Percentiles rank a stretch among this genome's conserved stretches.
These are phyloP conservation scores for Triplophysa yarkandensis DNA, from an alignment of 2,797 vertebrate genomes.

Conservation along the genomic window DNA sequence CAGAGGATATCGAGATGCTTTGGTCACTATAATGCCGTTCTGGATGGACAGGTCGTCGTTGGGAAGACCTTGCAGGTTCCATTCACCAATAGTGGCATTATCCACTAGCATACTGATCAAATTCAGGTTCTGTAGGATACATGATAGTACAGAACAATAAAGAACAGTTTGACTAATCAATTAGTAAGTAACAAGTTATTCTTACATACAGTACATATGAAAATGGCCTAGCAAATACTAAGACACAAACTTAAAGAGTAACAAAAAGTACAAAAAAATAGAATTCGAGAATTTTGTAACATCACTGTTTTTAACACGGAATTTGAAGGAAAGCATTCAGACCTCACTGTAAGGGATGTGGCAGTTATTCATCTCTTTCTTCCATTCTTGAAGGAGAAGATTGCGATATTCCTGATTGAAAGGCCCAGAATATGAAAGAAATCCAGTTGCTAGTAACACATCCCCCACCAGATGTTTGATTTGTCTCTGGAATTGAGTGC, in stretches of 20 bases:
- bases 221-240: too few relatives aligned
- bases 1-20: slow-evolving; percentile 81
- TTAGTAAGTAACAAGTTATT: too few relatives aligned
- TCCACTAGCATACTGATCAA: slow-evolving; percentile 82
- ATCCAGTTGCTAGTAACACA: slow-evolving; percentile 81
- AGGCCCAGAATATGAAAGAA: slow-evolving; percentile 84
- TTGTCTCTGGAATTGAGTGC: slow-evolving; percentile 78
- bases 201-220: too few relatives aligned
- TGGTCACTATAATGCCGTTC: slow-evolving; percentile 86
- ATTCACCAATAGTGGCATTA: slow-evolving; percentile 79
- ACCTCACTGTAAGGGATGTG: slow-evolving; percentile 81
- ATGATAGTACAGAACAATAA: neutral
- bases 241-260: too few relatives aligned
- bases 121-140: slow-evolving; percentile 77
- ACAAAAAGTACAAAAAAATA: neutral
- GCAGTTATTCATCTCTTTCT: slow-evolving; percentile 74
- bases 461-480: slow-evolving; percentile 81
- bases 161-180: too few relatives aligned
- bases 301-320: too few relatives aligned
- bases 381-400: slow-evolving; percentile 79
- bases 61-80: slow-evolving; percentile 85
- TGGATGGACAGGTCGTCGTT: slow-evolving; percentile 85
- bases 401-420: slow-evolving; percentile 87
- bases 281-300: too few relatives aligned
- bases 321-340: slow-evolving; percentile 46